Base-by-base conservation (phyloP, 2,113 vertebrate species). In the Clarias batrachus region DNA sequence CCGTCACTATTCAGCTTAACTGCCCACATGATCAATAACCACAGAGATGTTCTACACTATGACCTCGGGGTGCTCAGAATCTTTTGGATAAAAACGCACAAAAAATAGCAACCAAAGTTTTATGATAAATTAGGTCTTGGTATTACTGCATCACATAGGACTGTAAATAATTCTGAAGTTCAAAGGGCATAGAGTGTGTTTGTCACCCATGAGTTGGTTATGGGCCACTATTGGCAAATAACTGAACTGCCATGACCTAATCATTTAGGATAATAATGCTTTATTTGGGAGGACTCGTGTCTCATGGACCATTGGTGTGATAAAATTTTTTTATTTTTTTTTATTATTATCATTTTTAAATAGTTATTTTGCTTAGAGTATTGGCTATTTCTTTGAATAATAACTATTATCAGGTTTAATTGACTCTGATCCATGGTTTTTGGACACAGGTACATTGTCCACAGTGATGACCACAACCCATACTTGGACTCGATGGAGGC, bases 401-500 rank as follows among this genome's bases (percentile, higher is more conserved):
- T 10, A 27, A 4, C 66, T 70, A 48, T 37, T 70, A 70, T 17
- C 16, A n/a, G 41, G 23, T n/a, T 52, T 14, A 41, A 8, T 54
- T 59, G 4, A 23, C 25, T 56, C 7, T 73, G 37, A 73, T 30
- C 1, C n/a, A 52, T 77, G 52, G 2, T 59, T 84, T 3, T 78
- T 37, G 85, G 37, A 33, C 84, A 30, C 85, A 96, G 96, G 89
- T 96, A 96, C 62, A 96, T 96, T 11, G 85, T 96, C 82, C 96
- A 96, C 89, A 96, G 95, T 88, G 96, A 96, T 86, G 91, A 94
- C 74, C 95, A 96, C 81, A 96, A 96, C 89, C 96, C 96, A 4
- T 94, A 96, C 89, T 85, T 96, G 74, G 92, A 92, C 71, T 96
- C 96, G 19, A 92, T 96, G 91, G 94, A 94, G 54, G 93, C 94